phyloP scores from a whole-genome alignment of 2,888 invertebrate genomes.

The Carterocephalus palaemon region DNA sequence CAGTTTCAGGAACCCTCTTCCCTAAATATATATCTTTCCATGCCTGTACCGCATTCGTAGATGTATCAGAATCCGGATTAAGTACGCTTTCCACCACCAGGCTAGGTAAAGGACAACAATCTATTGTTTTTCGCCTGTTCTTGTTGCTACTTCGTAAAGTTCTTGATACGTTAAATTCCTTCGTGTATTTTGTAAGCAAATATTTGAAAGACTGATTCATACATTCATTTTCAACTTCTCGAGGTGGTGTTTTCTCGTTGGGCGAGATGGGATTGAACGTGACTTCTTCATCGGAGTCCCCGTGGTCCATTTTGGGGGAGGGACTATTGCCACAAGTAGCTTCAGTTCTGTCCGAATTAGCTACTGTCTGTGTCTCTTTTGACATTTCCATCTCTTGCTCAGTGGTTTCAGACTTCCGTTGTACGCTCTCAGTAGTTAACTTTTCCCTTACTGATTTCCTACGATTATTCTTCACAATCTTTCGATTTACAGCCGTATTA shows the following conservation, averaged over 20 bases:
- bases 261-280: constrained; percentile 47
- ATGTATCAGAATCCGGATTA: constrained; percentile 40
- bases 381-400: constrained; percentile 10
- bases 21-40: constrained; percentile 46
- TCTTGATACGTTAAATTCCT: constrained; percentile 35
- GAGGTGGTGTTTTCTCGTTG: constrained; percentile 37
- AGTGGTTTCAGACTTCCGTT: no score
- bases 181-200: constrained; percentile 46
- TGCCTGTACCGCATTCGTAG: constrained; percentile 45
- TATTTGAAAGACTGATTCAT: constrained; percentile 43
- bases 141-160: no score
- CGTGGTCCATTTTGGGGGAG: constrained; percentile 54
- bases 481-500: no score
- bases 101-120: constrained; percentile 60
- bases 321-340: constrained; percentile 40
- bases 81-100: constrained; percentile 51
- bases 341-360: constrained; percentile 46
- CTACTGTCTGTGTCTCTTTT: constrained; percentile 25
- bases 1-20: constrained; percentile 36
- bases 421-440: no score
- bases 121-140: no score
- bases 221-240: constrained; percentile 48
- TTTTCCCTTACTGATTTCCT: no score
- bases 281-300: constrained; percentile 44
- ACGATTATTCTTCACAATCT: no score